phyloP scores from a whole-genome alignment of 1,140 invertebrate genomes.

The Drosophila cardini region DNA sequence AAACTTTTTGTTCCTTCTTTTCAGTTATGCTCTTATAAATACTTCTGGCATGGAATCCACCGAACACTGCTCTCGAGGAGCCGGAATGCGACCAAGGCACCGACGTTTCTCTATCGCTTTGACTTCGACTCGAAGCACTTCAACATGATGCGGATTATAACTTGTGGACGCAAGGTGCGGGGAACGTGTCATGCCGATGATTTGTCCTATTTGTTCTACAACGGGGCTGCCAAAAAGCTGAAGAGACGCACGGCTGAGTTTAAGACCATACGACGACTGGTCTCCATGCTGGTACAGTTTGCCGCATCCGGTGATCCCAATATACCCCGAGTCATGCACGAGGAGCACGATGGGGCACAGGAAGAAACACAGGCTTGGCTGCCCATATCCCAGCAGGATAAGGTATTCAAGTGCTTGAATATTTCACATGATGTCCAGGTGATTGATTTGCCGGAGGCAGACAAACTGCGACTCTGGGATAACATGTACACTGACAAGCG shows the following conservation, averaged over 20 bases:
- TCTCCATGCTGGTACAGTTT: slow-evolving; percentile 84
- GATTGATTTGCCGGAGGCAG: slow-evolving; percentile 85
- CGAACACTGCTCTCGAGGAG: slow-evolving; percentile 76
- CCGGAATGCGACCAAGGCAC: slow-evolving; percentile 72
- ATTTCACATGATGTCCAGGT: slow-evolving; percentile 84
- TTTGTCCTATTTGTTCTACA: slow-evolving; percentile 88
- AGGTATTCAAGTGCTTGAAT: slow-evolving; percentile 84
- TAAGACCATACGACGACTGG: slow-evolving; percentile 79
- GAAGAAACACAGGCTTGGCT: slow-evolving; percentile 51
- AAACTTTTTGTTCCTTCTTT: background rate
- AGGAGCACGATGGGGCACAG: slow-evolving; percentile 25
- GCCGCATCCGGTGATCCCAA: slow-evolving; percentile 84
- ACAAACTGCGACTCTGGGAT: slow-evolving; percentile 85
- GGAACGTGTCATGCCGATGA: slow-evolving; percentile 88
- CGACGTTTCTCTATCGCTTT: slow-evolving; percentile 85
- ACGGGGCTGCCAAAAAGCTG: slow-evolving; percentile 84
- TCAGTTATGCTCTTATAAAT: slow-evolving; percentile 84
- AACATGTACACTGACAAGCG: slow-evolving; percentile 68
- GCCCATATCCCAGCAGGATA: slow-evolving; percentile 62
- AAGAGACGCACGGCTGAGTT: slow-evolving; percentile 80
- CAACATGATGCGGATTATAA: slow-evolving; percentile 84
- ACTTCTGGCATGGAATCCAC: slow-evolving; percentile 85
- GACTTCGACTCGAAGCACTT: slow-evolving; percentile 84
- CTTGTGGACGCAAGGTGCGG: slow-evolving; percentile 78
- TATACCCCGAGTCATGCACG: slow-evolving; percentile 52